A percentile compares a stretch with the other conserved stretches of the same genome.
Conservation (phyloP, 2,113 vertebrate species). For the Abramis brama region DNA sequence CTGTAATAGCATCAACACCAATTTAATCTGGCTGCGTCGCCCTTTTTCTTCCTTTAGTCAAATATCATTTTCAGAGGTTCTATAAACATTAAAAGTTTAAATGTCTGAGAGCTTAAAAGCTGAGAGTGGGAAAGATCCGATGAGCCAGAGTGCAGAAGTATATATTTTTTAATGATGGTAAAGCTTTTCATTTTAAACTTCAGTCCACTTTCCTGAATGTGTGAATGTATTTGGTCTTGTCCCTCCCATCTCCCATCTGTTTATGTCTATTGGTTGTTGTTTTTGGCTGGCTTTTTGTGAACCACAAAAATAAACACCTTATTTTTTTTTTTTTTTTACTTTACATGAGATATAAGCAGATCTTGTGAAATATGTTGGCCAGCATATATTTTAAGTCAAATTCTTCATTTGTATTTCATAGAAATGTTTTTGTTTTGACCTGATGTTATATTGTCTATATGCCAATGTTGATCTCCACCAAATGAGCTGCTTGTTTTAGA, state of each 20-base stretch:
- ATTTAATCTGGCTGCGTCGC: neutral
- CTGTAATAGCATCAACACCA: neutral
- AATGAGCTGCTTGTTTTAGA: neutral
- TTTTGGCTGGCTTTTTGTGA: neutral
- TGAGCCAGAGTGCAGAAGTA: neutral
- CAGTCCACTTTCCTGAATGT: neutral
- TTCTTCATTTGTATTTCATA: neutral
- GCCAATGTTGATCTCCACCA: neutral
- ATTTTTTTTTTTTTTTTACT: too few relatives aligned
- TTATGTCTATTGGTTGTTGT: neutral
- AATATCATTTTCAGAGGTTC: slow-evolving; percentile 13
- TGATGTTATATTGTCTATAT: neutral
- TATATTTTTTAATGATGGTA: neutral
- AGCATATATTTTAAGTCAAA: neutral
- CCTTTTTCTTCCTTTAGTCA: slow-evolving; percentile 8
- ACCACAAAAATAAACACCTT: neutral
- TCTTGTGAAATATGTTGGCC: neutral
- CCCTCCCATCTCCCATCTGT: neutral
- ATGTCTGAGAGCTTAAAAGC: slow-evolving; percentile 18
- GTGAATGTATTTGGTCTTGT: neutral
- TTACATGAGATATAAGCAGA: too few relatives aligned
- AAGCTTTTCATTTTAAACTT: neutral
- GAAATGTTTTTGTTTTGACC: neutral
- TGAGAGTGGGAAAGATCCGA: neutral
- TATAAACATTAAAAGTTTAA: slow-evolving; percentile 21